Conservation (phyloP, 2,113 vertebrate genomes). For the Mus musculus region DNA sequence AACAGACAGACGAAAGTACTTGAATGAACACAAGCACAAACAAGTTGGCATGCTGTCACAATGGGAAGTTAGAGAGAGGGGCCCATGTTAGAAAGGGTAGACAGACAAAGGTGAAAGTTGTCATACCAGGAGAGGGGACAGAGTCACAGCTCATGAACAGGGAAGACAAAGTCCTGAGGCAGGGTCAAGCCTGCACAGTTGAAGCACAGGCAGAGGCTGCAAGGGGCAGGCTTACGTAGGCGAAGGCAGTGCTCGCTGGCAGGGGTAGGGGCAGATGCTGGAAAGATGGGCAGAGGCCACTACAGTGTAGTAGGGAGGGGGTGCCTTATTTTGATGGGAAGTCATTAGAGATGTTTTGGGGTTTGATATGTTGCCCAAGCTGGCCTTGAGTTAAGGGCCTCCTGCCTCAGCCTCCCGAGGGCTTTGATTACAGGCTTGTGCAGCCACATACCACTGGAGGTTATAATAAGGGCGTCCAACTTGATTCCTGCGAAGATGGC, state of each 20-base stretch:
- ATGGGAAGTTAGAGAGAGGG: neutral
- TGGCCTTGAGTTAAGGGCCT: neutral
- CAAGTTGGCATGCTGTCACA: neutral
- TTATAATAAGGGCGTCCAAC: neutral
- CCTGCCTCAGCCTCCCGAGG: neutral
- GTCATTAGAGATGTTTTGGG: neutral
- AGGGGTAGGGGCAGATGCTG: neutral
- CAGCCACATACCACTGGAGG: neutral
- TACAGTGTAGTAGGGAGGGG: conserved; percentile 2
- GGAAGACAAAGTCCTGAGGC: neutral
- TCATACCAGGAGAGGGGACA: neutral
- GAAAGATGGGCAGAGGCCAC: neutral
- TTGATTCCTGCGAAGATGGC: conserved; percentile 30
- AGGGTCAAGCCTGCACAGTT: neutral
- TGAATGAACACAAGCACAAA: neutral
- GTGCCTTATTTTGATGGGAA: neutral
- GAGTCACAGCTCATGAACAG: neutral
- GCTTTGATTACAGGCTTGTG: neutral
- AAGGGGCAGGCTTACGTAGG: neutral
- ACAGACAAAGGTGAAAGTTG: neutral
- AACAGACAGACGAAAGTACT: neutral
- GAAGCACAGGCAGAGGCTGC: neutral
- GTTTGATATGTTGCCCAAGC: neutral
- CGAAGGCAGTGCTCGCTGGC: rapidly evolving
- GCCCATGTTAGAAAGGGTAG: neutral